Evolutionary conservation across 1,140 invertebrate genomes (phyloP).

Genomic region (Zaprionus lachaisei): DNA sequence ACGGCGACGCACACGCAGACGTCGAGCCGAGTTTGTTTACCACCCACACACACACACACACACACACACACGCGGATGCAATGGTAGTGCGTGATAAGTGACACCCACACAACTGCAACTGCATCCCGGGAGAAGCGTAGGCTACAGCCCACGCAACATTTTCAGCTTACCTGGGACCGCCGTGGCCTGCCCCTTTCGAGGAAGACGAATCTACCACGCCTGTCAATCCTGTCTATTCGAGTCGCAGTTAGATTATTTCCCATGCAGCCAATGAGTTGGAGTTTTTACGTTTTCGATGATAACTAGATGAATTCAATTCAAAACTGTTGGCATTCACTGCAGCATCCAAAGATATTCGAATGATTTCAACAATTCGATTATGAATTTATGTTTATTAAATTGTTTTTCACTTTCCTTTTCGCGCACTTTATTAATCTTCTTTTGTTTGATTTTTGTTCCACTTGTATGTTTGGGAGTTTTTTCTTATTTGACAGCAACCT

Average conservation of each 20-base stretch:
- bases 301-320: constrained; percentile 12
- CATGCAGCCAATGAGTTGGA: constrained; percentile 49
- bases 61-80: not conserved
- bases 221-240: constrained; percentile 49
- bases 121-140: not conserved
- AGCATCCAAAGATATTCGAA: not conserved
- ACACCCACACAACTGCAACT: constrained; percentile 16
- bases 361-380: too few relatives aligned
- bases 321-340: not conserved
- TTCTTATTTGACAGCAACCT: constrained; percentile 70
- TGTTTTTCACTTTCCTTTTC: not conserved
- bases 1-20: constrained; percentile 6
- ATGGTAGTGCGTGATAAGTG: not conserved
- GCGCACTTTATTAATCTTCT: not conserved
- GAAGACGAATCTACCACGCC: constrained; percentile 45
- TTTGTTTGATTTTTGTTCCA: constrained; percentile 5
- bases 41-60: constrained; percentile 7
- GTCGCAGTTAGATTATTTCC: constrained; percentile 53
- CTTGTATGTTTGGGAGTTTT: constrained; percentile 5
- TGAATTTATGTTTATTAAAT: not conserved
- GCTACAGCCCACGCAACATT: not conserved
- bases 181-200: constrained; percentile 40
- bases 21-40: constrained; percentile 16
- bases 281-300: constrained; percentile 5
- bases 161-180: constrained; percentile 53